Evolutionary conservation across 2,797 vertebrate species (phyloP), one percentile per base, ranked within the genome.

Genomic region (Eulemur rubriventer): DNA sequence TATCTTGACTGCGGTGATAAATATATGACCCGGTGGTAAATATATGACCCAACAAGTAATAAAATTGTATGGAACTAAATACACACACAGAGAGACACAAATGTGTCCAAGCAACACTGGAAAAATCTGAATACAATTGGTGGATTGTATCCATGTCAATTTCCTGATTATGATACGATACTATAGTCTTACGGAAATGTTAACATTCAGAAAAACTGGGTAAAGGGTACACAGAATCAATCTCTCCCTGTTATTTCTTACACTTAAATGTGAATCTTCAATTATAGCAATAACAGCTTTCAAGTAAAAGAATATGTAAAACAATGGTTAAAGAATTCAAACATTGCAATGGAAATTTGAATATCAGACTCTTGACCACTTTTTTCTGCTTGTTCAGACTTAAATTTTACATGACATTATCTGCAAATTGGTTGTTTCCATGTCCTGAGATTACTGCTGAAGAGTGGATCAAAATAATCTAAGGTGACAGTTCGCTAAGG

Each of bases 321-420:
- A 43, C 22, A 83, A 11, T 38, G 7, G 46, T 65, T 92, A 43
- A 85, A 97, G 75, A 96, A 97, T 97, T 79, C 94, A 95, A 97
- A 89, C 90, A 97, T 96, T 73, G 14, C 73, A 91, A 92, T 93
- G 72, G 83, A 98, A 91, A 97, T 97, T 95, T 96, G 97, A 97
- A 89, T 95, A 95, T 90, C 73, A 46, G 95, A 94, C 1, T 48
- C 72, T 55, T 85, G 93, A 94, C 70, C 38, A 52, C 82, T 91
- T 96, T 86, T 80, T 89, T 95, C 70, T 91, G 59, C 97, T 97
- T 97, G 81, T 93, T 93, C 86, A 94, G 94, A 63, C 85, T 95
- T 97, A 80, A 98, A 72, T 43, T 61, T 75, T 70, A 69, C 80
- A 41, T 95, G 93, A 76, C 48, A 88, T 41, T 48, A 85, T 97